These are phyloP conservation scores for Tenthredo livida DNA, from an alignment of 2,888 invertebrate species.

Conservation along the genomic window DNA sequence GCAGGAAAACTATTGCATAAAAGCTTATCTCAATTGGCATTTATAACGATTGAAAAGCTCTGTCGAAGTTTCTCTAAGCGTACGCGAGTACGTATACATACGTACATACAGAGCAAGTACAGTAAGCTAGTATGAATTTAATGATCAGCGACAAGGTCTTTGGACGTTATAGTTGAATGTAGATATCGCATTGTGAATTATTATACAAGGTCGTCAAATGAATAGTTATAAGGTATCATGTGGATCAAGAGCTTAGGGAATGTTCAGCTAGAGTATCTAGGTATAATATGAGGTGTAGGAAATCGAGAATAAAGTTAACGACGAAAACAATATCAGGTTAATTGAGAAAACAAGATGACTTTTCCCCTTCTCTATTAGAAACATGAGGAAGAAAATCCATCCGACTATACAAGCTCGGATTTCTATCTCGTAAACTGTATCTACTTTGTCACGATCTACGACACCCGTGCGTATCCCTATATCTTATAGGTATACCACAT, in stretches of 20 bases:
- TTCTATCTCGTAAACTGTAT: slow-evolving; percentile 15
- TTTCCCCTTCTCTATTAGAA: background rate
- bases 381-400: background rate
- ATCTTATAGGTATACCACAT: background rate
- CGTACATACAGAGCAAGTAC: background rate
- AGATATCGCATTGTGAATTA: background rate
- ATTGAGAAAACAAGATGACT: background rate
- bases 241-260: background rate
- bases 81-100: background rate
- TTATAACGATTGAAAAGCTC: background rate
- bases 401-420: background rate
- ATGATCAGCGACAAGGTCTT: slow-evolving; percentile 13
- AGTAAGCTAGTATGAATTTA: slow-evolving; percentile 23
- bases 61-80: background rate
- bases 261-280: background rate
- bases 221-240: background rate
- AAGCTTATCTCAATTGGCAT: slow-evolving; percentile 11
- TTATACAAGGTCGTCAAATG: background rate
- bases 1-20: background rate
- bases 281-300: background rate
- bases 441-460: background rate
- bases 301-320: background rate
- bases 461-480: background rate
- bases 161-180: background rate
- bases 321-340: background rate